Evolutionary conservation across 1,140 invertebrate species (phyloP).

Genomic region (Zaprionus lachaisei): DNA sequence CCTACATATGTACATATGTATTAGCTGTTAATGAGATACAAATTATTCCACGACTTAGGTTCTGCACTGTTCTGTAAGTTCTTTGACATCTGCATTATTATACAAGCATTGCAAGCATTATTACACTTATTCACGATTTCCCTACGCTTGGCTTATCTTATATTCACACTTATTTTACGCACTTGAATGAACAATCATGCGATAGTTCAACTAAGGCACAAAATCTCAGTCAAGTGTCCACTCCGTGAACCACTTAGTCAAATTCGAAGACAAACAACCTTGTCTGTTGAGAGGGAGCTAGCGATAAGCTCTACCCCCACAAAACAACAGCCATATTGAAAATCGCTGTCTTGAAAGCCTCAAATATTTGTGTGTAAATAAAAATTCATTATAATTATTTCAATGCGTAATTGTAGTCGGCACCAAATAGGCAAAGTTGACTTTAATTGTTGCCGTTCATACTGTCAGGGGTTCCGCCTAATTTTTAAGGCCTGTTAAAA

Average conservation of each 20-base stretch:
- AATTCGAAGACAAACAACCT: constrained; percentile 32
- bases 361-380: constrained; percentile 65
- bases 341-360: constrained; percentile 24
- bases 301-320: constrained; percentile 15
- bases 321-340: neutral
- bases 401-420: constrained; percentile 46
- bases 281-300: neutral
- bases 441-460: constrained; percentile 13
- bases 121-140: neutral
- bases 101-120: no score
- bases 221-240: constrained; percentile 25
- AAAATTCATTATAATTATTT: constrained; percentile 59
- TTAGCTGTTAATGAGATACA: no score
- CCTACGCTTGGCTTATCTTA: neutral
- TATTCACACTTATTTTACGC: constrained; percentile 17
- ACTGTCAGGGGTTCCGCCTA: constrained; percentile 44
- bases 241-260: constrained; percentile 7
- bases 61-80: neutral
- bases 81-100: neutral
- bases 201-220: constrained; percentile 7
- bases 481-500: constrained; percentile 62
- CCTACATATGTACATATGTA: no score
- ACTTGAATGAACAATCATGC: constrained; percentile 2
- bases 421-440: constrained; percentile 53
- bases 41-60: no score